Evolutionary conservation across 2,113 vertebrate species (phyloP).

Genomic region (Diadophis punctatus): DNA sequence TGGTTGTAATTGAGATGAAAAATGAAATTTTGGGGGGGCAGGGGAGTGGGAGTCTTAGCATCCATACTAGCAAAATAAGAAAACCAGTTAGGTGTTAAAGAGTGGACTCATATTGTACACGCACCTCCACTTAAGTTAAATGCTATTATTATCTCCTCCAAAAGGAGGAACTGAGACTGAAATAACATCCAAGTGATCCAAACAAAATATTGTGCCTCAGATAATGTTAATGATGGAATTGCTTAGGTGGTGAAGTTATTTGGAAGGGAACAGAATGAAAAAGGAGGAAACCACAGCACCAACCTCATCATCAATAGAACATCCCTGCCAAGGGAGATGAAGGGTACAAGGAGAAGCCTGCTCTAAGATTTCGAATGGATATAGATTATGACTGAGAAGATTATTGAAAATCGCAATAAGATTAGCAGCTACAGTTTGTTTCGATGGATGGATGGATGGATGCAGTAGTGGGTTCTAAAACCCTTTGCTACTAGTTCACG

Average conservation of each 20-base stretch:
- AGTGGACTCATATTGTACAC: neutral
- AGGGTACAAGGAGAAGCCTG: too few relatives aligned
- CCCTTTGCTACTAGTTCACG: too few relatives aligned
- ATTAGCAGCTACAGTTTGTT: neutral
- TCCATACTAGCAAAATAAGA: neutral
- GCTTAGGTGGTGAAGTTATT: slow-evolving; percentile 19
- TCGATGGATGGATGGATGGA: too few relatives aligned
- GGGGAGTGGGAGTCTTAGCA: too few relatives aligned
- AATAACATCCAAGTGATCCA: neutral
- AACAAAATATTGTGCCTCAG: slow-evolving; percentile 1
- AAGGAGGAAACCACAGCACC: neutral
- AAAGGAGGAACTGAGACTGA: neutral
- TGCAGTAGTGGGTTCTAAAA: too few relatives aligned
- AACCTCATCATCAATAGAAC: neutral
- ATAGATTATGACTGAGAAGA: neutral
- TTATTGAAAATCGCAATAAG: neutral
- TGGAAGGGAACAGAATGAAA: neutral
- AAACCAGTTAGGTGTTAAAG: neutral
- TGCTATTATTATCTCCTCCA: neutral
- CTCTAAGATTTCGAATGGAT: neutral
- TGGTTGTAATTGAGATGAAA: neutral
- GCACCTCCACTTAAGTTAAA: neutral
- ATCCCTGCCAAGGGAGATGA: neutral
- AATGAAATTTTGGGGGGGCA: neutral
- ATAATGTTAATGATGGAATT: slow-evolving; percentile 13